These are phyloP conservation scores for Hystrix cristata DNA, from an alignment of 2,113 vertebrate genomes.

Conservation along the genomic window DNA sequence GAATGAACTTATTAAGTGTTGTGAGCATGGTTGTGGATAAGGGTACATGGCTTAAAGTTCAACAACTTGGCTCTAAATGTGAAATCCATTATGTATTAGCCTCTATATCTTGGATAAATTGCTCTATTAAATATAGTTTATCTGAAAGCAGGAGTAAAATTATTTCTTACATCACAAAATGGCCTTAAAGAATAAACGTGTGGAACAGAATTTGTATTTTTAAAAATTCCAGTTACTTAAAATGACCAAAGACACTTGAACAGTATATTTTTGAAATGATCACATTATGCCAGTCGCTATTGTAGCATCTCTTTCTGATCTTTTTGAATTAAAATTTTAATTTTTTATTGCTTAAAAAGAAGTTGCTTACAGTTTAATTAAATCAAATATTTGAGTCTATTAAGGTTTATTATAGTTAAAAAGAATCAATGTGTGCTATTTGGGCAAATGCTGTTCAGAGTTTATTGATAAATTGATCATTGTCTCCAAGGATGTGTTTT, in stretches of 20 bases:
- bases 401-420: constrained; percentile 11
- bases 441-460: background rate
- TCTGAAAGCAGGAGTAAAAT: background rate
- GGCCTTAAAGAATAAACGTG: constrained; percentile 44
- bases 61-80: background rate
- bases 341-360: background rate
- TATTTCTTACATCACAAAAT: background rate
- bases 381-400: constrained; percentile 25
- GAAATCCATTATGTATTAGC: background rate
- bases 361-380: background rate
- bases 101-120: background rate
- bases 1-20: constrained; percentile 16
- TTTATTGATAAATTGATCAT: background rate
- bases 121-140: background rate
- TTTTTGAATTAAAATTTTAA: constrained; percentile 51
- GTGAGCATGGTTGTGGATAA: background rate
- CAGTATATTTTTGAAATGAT: constrained; percentile 13
- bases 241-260: background rate
- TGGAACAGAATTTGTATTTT: constrained; percentile 22
- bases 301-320: background rate
- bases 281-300: background rate
- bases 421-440: background rate
- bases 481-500: background rate
- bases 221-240: background rate
- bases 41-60: background rate